Evolutionary conservation across 1,140 invertebrate species (phyloP), one percentile per base, ranked within the genome.

Genomic region (Cataglyphis hispanica): DNA sequence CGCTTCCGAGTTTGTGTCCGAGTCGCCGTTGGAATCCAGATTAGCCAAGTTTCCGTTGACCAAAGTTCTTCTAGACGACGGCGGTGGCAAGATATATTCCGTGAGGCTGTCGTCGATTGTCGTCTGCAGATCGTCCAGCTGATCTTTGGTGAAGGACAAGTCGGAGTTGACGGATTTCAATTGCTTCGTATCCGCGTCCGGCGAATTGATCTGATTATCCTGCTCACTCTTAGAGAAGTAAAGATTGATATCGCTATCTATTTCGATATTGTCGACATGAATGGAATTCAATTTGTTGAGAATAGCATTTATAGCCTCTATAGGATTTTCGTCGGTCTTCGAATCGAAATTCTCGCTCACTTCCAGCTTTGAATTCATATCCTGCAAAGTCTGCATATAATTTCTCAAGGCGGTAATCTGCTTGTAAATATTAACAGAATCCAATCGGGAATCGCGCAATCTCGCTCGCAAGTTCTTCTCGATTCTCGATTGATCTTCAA

Each of bases 341-440:
- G 85, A 87, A 10, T 93, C 91, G 6, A 88, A 43, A 16, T 80
- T 85, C 13, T 86, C 81, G 19, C 84, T 72, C 1, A 84, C 66
- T 8, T 91, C 72, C n/a, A 90, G 64, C 76, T 93, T 93, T 50
- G 86, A 80, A 77, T 93, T 93, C 78, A 91, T 92, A 61, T 94
- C 92, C 25, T 93, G 90, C 46, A 94, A 40, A 7, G 91, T 91
- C 90, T 93, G 89, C 72, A 93, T 87, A 46, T 93, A 93, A 89
- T 93, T 93, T 83, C 88, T 93, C 43, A 95, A 86, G 10, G 92
- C 92, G 64, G 90, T 92, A 5, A 95, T 89, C 75, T 94, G 91
- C 74, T 95, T 94, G 8, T 93, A 91, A 27, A 94, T 92, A 80
- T 93, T 91, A 10, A 91, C 87, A 7, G 92, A 91, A 84, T 94